phyloP scores from a whole-genome alignment of 2,797 vertebrate species.

The Phoeniculus purpureus region DNA sequence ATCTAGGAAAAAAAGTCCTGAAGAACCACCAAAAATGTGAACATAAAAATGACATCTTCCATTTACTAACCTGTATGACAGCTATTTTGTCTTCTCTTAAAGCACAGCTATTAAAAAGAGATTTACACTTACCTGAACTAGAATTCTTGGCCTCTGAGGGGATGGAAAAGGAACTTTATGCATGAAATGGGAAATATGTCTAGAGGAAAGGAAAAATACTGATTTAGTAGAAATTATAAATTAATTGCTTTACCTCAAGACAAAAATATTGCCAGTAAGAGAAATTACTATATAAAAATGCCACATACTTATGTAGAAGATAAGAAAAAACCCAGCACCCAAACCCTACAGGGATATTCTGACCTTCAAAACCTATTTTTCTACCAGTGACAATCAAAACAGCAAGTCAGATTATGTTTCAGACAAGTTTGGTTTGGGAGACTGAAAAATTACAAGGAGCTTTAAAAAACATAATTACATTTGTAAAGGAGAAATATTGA shows the following conservation, averaged over 20 bases:
- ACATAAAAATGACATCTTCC: neutral
- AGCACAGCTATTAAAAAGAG: neutral
- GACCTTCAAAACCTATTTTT: neutral
- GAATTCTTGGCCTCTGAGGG: conserved; percentile 94
- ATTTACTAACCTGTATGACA: neutral
- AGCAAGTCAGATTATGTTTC: neutral
- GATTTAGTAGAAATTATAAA: conserved; percentile 1
- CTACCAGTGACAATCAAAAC: neutral
- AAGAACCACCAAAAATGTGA: neutral
- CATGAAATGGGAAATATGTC: conserved; percentile 99
- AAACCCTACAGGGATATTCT: neutral
- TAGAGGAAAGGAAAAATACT: conserved; percentile 69
- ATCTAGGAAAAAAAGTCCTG: neutral
- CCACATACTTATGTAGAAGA: neutral
- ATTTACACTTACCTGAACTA: conserved; percentile 89
- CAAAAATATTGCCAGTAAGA: neutral
- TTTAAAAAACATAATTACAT: too few species aligned
- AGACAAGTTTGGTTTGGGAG: neutral
- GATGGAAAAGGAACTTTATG: conserved; percentile 98
- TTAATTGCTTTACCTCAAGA: neutral
- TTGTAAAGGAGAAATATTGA: neutral
- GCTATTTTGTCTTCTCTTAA: neutral
- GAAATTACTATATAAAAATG: neutral
- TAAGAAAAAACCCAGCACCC: neutral
- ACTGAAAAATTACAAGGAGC: neutral